Evolutionary conservation across 2,888 invertebrate genomes (phyloP).

Genomic region (Xanthorhoe designata): DNA sequence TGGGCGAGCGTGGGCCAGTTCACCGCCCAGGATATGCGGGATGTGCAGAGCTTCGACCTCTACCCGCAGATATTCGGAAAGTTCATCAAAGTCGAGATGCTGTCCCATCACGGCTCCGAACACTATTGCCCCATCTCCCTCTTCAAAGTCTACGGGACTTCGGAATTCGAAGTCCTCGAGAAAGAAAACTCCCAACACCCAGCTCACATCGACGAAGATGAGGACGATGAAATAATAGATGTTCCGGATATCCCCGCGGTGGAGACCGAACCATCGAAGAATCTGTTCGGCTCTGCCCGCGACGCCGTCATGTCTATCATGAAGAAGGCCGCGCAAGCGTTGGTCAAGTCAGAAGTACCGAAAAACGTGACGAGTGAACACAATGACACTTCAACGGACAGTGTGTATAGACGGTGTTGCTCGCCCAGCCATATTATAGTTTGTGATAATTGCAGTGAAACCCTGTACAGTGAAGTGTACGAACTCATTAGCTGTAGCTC

Average conservation of each 20-base stretch:
- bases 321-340: conserved; percentile 95
- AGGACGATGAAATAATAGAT: conserved; percentile 88
- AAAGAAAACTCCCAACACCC: conserved; percentile 90
- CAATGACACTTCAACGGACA: conserved; percentile 75
- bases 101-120: conserved; percentile 97
- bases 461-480: conserved; percentile 89
- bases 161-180: conserved; percentile 95
- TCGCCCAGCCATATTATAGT: conserved; percentile 91
- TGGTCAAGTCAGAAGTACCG: conserved; percentile 89
- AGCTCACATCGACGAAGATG: conserved; percentile 88
- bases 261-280: conserved; percentile 86
- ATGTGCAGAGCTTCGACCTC: conserved; percentile 93
- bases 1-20: conserved; percentile 96
- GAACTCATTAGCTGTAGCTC: conserved; percentile 90
- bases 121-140: conserved; percentile 99
- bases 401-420: conserved; percentile 85
- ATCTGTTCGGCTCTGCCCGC: conserved; percentile 93
- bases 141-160: conserved; percentile 96
- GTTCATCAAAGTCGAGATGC: conserved; percentile 95
- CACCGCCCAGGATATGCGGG: conserved; percentile 93
- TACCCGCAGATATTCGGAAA: conserved; percentile 94
- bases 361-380: conserved; percentile 85
- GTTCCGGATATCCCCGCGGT: conserved; percentile 77
- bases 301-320: conserved; percentile 97
- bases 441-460: conserved; percentile 91